phyloP scores from a whole-genome alignment of 2,113 vertebrate genomes.

The Chloropsis cyanopogon region DNA sequence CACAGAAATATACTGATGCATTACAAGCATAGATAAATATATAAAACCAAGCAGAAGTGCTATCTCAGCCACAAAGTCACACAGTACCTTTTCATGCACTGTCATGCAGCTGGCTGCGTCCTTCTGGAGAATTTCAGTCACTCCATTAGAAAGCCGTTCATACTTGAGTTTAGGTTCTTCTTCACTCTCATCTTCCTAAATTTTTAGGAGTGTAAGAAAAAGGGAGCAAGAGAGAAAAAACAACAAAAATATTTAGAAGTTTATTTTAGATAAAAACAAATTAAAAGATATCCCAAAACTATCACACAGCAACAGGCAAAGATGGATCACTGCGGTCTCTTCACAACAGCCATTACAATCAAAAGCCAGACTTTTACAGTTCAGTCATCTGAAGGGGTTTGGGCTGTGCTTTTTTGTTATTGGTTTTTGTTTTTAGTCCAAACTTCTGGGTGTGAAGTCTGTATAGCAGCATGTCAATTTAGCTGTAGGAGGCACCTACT shows the following conservation, averaged over 20 bases:
- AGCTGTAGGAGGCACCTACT: neutral
- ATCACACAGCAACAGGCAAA: neutral
- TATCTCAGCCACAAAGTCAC: neutral
- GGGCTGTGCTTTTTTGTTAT: neutral
- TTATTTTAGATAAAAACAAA: neutral
- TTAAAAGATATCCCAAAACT: neutral
- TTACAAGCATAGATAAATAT: neutral
- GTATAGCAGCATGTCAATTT: neutral
- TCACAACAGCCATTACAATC: slow-evolving; percentile 26
- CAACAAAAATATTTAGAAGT: neutral
- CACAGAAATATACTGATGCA: neutral
- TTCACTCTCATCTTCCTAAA: slow-evolving; percentile 95
- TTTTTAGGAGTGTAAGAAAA: neutral
- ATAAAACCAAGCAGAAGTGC: neutral
- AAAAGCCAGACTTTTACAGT: slow-evolving; percentile 8
- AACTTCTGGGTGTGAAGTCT: neutral
- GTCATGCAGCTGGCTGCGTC: slow-evolving; percentile 98
- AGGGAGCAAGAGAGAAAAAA: neutral
- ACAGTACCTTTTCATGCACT: slow-evolving; percentile 92
- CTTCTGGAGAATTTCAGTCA: slow-evolving; percentile 94
- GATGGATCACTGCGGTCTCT: neutral
- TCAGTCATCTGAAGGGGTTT: neutral
- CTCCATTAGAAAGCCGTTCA: slow-evolving; percentile 92
- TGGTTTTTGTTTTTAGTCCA: neutral
- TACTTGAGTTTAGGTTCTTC: slow-evolving; percentile 98